These are phyloP conservation scores for Drosophila aldrichi DNA, from an alignment of 2,888 invertebrate genomes.

Conservation along the genomic window DNA sequence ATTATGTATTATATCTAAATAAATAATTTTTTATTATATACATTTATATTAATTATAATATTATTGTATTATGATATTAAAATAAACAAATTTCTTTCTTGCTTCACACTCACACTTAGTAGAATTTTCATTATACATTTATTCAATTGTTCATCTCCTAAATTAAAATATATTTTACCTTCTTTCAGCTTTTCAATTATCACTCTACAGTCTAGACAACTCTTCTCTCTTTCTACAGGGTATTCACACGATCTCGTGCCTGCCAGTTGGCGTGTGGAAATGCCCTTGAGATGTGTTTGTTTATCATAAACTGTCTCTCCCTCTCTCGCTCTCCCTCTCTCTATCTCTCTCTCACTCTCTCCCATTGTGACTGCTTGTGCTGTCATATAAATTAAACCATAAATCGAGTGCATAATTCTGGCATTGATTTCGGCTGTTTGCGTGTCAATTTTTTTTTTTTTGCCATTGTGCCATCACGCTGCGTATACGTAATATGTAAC, in stretches of 20 bases:
- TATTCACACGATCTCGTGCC: neutral
- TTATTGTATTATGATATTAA: no score
- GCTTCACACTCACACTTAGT: no score
- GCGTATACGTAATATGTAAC: conserved; percentile 44
- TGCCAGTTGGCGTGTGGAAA: conserved; percentile 17
- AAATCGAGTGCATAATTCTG: conserved; percentile 46
- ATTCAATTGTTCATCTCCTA: neutral
- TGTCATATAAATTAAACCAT: conserved; percentile 56
- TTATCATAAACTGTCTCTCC: conserved; percentile 43
- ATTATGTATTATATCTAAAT: no score
- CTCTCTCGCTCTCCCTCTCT: neutral
- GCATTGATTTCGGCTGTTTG: conserved; percentile 63
- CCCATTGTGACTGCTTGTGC: conserved; percentile 4
- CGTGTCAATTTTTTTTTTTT: conserved; percentile 45
- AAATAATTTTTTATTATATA: no score
- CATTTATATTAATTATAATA: no score
- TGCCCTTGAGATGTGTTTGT: conserved; percentile 49
- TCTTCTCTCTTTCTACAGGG: neutral
- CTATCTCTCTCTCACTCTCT: neutral
- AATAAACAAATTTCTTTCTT: no score
- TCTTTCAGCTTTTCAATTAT: neutral
- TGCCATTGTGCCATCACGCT: conserved; percentile 39
- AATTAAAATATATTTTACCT: neutral
- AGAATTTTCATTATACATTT: neutral
- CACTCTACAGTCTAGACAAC: neutral